Conservation (phyloP, 2,888 invertebrate species). For the Noctuana brunneofusca region DNA sequence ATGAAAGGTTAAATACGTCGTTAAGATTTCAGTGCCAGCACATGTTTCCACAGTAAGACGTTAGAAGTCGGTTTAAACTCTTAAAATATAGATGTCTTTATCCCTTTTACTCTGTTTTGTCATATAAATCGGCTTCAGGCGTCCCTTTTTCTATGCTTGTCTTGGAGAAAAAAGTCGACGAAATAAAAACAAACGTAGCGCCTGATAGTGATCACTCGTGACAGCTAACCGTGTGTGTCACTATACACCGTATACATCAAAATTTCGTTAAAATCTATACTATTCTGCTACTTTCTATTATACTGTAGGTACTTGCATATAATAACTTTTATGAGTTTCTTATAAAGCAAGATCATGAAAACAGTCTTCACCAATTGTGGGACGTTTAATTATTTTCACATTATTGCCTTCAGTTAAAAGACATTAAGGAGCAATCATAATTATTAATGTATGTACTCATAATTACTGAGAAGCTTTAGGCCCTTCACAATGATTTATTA, state of each 20-base stretch:
- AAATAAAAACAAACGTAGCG: too few species aligned
- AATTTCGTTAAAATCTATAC: neutral
- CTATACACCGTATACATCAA: too few species aligned
- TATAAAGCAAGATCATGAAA: constrained; percentile 15
- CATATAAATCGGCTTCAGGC: too few species aligned
- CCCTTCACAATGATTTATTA: constrained; percentile 17
- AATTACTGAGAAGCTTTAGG: constrained; percentile 15
- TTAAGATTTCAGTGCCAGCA: constrained; percentile 8
- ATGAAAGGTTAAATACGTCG: constrained; percentile 28
- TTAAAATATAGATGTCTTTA: too few species aligned
- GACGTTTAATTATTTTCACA: constrained; percentile 34
- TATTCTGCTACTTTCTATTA: neutral
- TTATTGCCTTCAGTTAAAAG: constrained; percentile 33
- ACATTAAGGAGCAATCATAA: constrained; percentile 29
- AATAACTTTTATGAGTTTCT: too few species aligned
- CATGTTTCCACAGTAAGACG: constrained; percentile 13
- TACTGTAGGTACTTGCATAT: neutral
- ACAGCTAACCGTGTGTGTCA: too few species aligned
- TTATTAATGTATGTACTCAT: constrained; percentile 22
- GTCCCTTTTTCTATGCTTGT: too few species aligned
- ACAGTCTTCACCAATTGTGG: constrained; percentile 16
- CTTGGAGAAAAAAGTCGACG: too few species aligned
- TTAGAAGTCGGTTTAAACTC: neutral
- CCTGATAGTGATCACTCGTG: too few species aligned
- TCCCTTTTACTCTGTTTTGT: too few species aligned